Conservation (phyloP, 2,888 invertebrate species). For the Halictus quadricinctus region DNA sequence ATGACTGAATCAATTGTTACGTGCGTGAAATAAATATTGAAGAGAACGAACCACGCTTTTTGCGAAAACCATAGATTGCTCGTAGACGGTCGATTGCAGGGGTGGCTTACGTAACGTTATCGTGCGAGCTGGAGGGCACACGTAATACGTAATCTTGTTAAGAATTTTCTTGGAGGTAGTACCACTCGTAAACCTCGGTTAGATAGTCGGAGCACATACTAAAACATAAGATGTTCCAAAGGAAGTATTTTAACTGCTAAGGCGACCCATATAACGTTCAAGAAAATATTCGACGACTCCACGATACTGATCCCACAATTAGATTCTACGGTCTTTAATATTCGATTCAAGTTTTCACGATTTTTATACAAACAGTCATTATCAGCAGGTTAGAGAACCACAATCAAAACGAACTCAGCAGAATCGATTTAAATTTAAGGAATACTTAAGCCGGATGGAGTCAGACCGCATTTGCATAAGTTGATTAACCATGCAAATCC, state of each 20-base stretch:
- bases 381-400: not conserved
- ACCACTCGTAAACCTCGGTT: conserved; percentile 14
- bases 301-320: not conserved
- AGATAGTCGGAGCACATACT: conserved; percentile 1
- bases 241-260: not conserved
- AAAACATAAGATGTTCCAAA: not conserved
- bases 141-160: conserved; percentile 63
- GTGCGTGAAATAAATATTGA: not conserved
- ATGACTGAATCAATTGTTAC: not conserved
- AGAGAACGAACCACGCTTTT: not conserved
- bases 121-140: conserved; percentile 17
- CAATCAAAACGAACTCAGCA: not conserved
- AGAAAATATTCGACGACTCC: not conserved
- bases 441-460: conserved; percentile 12
- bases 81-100: conserved; percentile 34
- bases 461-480: conserved; percentile 33
- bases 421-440: conserved; percentile 7
- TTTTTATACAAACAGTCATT: not conserved
- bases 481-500: conserved; percentile 36
- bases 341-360: not conserved
- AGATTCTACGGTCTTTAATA: not conserved
- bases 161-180: conserved; percentile 36
- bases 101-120: conserved; percentile 53
- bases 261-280: not conserved
- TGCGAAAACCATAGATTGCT: not conserved